Evolutionary conservation across 2,888 invertebrate species (phyloP).

Genomic region (Epinotia nisella): DNA sequence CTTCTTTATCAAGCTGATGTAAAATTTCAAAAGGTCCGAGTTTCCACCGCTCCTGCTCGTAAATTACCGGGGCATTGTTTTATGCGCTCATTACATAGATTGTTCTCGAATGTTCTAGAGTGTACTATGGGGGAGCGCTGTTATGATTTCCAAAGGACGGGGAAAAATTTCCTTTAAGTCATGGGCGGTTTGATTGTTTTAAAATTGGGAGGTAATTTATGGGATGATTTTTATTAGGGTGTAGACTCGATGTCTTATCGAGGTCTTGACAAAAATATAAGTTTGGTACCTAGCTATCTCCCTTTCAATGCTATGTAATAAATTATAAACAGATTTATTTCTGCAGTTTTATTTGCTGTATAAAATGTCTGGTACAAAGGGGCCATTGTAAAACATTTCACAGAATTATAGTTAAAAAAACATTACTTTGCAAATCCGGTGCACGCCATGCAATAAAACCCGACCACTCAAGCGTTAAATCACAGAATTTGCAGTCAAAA

Average conservation of each 20-base stretch:
- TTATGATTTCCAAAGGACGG: conserved; percentile 63
- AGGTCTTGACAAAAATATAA: not conserved
- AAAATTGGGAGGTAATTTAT: conserved; percentile 45
- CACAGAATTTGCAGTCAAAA: conserved; percentile 50
- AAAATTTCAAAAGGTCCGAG: conserved; percentile 64
- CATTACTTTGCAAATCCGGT: conserved; percentile 40
- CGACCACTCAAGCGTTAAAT: conserved; percentile 48
- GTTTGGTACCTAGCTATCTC: not conserved
- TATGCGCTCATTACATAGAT: conserved; percentile 77
- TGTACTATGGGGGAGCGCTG: conserved; percentile 55
- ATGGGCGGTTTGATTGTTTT: conserved; percentile 51
- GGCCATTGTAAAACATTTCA: conserved; percentile 22
- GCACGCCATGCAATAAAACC: conserved; percentile 52
- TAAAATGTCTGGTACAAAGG: conserved; percentile 22
- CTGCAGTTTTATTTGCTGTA: not conserved
- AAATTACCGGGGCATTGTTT: conserved; percentile 78
- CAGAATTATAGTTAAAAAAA: conserved; percentile 40
- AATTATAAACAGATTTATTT: not conserved
- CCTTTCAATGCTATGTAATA: not conserved
- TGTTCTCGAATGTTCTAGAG: conserved; percentile 68
- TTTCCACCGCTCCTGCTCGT: conserved; percentile 60
- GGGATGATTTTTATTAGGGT: conserved; percentile 31
- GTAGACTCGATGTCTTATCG: conserved; percentile 22
- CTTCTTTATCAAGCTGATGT: conserved; percentile 62
- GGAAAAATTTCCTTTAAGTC: conserved; percentile 50